Evolutionary conservation across 2,113 vertebrate species (phyloP).

Genomic region (Cynoglossus semilaevis): DNA sequence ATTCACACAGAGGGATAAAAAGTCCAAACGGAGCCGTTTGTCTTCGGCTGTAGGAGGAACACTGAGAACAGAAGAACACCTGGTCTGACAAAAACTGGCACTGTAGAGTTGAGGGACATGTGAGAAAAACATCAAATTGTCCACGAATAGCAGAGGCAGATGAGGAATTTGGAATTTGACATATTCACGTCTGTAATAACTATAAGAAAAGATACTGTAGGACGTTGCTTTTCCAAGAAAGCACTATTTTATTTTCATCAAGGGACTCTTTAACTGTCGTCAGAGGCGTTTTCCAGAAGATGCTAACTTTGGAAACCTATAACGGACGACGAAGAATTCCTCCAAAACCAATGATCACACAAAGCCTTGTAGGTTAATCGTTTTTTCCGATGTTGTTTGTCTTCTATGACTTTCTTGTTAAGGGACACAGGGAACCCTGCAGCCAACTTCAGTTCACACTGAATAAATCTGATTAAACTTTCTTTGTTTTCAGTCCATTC

Average conservation of each 20-base stretch:
- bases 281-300: slow-evolving; percentile 19
- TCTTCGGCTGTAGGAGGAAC: slow-evolving; percentile 22
- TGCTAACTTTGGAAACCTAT: slow-evolving; percentile 22
- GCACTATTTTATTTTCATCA: slow-evolving; percentile 33
- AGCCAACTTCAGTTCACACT: no score
- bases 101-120: slow-evolving; percentile 21
- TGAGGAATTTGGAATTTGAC: slow-evolving; percentile 34
- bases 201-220: slow-evolving; percentile 8
- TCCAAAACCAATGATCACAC: no score
- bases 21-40: slow-evolving; percentile 21
- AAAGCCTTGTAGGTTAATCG: no score
- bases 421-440: no score
- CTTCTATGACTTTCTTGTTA: no score
- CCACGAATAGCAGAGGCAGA: slow-evolving; percentile 43
- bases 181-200: slow-evolving; percentile 22
- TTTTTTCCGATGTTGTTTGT: no score
- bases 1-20: slow-evolving; percentile 28
- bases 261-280: slow-evolving; percentile 12
- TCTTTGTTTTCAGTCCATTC: no score
- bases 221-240: slow-evolving; percentile 21
- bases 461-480: no score
- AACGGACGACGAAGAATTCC: slow-evolving; percentile 4
- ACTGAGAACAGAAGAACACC: slow-evolving; percentile 32
- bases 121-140: slow-evolving; percentile 54
- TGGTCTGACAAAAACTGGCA: slow-evolving; percentile 30